Evolutionary conservation across 2,797 vertebrate species (phyloP), one percentile per base, ranked within the genome.

Genomic region (Oryzias sinensis): DNA sequence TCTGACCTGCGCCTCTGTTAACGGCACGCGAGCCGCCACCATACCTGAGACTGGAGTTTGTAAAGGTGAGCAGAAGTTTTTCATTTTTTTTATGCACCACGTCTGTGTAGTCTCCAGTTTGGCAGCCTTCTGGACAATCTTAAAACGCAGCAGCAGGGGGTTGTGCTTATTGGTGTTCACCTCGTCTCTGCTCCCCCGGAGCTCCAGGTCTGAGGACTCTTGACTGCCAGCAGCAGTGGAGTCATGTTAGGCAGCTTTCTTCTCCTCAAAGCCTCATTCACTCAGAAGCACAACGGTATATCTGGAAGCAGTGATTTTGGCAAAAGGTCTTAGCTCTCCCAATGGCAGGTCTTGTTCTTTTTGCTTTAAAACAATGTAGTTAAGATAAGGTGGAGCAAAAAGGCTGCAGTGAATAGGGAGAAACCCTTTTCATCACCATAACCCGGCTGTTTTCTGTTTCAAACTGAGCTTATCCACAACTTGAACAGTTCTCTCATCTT

Each of bases 41-140:
- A 51, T 87, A 5, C 91, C 92, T 16, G 87, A 88, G 46, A 76
- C 67, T 6, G 93, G 93, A 79, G 87, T 92, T 0, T 94, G 93
- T 65, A 93, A 92, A 92, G 87, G 93, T 93, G 65, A 56, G 84
- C 70, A 4, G 2, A n/a, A 29, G 25, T 24, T 0, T 52, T 4
- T 18, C 4, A 0, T 16, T 29, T 24, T 11, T 16, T n/a, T 42
- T 41, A 20, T 42, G 20, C 24, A n/a, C 22, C 11, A 47, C 4
- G 18, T 20, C 17, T 6, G 18, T 47, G 45, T 11, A 37, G 33
- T 37, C 9, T 37, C 9, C 33, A 27, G 27, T 27, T 27, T 27
- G 27, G 27, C 27, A 27, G 27, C 27, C 27, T 37, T n/a, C 52
- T 9, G 41, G 69, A 77, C 49, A 86, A 13, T 43, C 43, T 77